Evolutionary conservation across 2,797 vertebrate species (phyloP), one percentile per base, ranked within the genome.

Genomic region (Silurus lanzhouensis): DNA sequence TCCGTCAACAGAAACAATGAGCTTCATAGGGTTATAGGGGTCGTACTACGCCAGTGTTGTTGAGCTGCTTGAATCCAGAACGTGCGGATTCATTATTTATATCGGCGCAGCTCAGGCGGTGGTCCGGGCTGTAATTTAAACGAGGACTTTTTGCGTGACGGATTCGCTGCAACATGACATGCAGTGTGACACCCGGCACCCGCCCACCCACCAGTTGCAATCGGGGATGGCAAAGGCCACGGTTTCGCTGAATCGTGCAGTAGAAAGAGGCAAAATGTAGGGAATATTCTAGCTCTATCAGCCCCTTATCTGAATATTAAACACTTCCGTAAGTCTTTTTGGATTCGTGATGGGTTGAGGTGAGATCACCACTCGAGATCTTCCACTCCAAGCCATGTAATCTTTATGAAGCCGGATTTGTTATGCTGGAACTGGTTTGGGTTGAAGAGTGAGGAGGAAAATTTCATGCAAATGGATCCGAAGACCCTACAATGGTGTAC

Each of bases 131-230:
- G 17, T 78, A 44, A 46, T 63, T n/a, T 63, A n/a, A 79, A 79
- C 22, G 57, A 78, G 76, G 2, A 22, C 20, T 14, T 27, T 22
- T 13, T 48, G 61, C 44, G 7, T 25, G 46, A 6, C 22, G 6
- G 60, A 25, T 80, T 80, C 44, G 64, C 78, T 52, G 48, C 48
- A 10, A 10, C 48, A 81, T 27, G 61, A 48, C 77, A 80, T 48
- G 38, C 7, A 48, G 22, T 22, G 48, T 66, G 78, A 66, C 76
- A 61, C 9, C 57, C 31, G 22, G 20, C 14, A 44, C 19, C 17
- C 8, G 8, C 57, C 44, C 44, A 74, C 71, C n/a, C 22, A 57
- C 25, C 44, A 38, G 38, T 38, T 38, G 38, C 27, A 46, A n/a
- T 20, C 3, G 12, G 58, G 10, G 12, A 78, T 5, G 20, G 76